Percentiles rank a stretch among this genome's conserved stretches.
These are phyloP conservation scores for Talpa occidentalis DNA, from an alignment of 2,113 vertebrate species.

Conservation along the genomic window DNA sequence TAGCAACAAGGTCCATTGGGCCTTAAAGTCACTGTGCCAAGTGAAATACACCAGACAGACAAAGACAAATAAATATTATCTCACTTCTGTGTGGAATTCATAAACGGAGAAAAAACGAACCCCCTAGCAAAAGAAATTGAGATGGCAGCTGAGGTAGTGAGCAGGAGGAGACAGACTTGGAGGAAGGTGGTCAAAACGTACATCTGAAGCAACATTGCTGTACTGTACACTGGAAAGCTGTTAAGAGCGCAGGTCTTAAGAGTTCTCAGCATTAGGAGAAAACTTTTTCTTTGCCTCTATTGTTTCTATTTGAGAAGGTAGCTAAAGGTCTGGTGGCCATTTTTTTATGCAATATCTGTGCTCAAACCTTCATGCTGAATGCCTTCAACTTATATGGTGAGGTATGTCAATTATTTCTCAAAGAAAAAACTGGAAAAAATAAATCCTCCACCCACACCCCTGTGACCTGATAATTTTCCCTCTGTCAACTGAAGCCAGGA, in stretches of 20 bases:
- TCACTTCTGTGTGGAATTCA: no score
- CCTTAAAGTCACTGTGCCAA: no score
- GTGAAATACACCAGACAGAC: no score
- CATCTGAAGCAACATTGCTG: neutral
- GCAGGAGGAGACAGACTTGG: neutral
- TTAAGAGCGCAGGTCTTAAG: neutral
- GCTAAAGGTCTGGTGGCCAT: neutral
- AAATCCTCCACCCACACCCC: neutral
- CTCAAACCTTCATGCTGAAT: neutral
- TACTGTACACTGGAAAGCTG: neutral
- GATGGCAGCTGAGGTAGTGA: no score
- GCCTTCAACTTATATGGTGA: neutral
- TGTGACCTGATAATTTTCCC: neutral
- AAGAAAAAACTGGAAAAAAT: neutral
- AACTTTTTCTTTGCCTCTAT: neutral
- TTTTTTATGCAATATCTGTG: neutral
- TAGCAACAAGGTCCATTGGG: no score
- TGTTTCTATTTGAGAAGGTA: neutral
- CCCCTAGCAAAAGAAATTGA: no score
- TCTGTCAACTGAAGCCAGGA: neutral
- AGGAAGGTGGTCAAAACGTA: neutral
- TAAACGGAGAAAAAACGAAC: no score
- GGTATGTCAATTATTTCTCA: neutral
- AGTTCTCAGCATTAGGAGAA: neutral
- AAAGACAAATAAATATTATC: no score